Base-by-base conservation (phyloP, 2,888 invertebrate species). In the Holacanthella duospinosa region DNA sequence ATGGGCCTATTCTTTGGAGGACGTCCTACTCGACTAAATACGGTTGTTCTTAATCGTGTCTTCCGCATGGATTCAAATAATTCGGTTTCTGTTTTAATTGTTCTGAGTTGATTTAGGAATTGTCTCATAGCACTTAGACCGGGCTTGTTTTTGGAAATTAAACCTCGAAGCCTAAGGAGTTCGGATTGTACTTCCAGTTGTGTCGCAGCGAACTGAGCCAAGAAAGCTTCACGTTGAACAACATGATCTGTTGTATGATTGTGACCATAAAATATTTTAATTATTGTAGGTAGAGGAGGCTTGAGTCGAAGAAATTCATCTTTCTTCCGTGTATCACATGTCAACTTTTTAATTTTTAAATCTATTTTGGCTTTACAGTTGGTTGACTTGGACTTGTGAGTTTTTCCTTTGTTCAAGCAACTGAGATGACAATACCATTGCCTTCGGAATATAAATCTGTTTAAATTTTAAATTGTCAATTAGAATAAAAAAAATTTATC, bases 251-350 rank as follows among this genome's bases (percentile, higher is more conserved):
- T 48, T 9, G 48, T 48, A 48, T 48, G 48, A 48, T 48, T 48
- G n/a, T 48, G 48, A 48, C 21, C 21, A 21, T 48, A 48, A 21
- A 16, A 48, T 9, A 48, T 9, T 21, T 48, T 48, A 21, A 48
- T 48, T n/a, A 48, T 48, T 9, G 48, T 21, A 9, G 48, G 48
- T 9, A 48, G 21, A 4, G 12, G 48, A 21, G 48, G 48, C 21
- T 21, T 48, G 48, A 48, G 48, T 21, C 21, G 6, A 9, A 48
- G 21, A 21, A 48, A 48, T 48, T 48, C 48, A 48, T 48, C 48
- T 21, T 48, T 48, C 21, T 48, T 48, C 48, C n/a, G 6, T 48
- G 48, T 48, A 48, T 48, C 48, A 48, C 48, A 48, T 21, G 48
- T 48, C 16, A 48, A 4, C 21, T 48, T 48, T 21, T 48, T 48